Evolutionary conservation across 92 coral and sea anemone species (phyloP).

Genomic region (Galaxea fascicularis): DNA sequence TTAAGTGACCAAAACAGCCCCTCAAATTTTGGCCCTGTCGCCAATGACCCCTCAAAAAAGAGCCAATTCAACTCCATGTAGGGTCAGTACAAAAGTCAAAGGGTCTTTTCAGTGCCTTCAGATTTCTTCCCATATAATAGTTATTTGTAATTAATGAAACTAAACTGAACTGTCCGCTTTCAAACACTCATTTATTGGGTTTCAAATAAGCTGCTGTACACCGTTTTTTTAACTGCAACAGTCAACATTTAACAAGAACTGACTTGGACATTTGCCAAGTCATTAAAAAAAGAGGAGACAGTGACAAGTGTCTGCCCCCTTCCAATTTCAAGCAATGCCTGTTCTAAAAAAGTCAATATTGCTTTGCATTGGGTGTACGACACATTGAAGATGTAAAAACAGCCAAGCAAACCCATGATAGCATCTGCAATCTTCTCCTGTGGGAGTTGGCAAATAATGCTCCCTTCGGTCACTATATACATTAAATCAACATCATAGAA

Average conservation of each 20-base stretch:
- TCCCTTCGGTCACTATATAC: slow-evolving; percentile 46
- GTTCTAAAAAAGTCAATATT: slow-evolving; percentile 45
- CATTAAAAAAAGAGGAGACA: slow-evolving; percentile 32
- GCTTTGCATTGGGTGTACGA: slow-evolving; percentile 35
- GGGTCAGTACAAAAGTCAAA: not conserved
- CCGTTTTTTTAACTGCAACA: no score
- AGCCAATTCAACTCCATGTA: slow-evolving; percentile 37
- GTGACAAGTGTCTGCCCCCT: slow-evolving; percentile 57
- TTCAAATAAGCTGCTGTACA: not conserved
- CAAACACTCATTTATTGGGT: not conserved
- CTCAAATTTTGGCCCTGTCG: slow-evolving; percentile 48
- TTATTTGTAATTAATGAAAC: not conserved
- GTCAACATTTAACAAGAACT: no score
- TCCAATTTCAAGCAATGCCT: slow-evolving; percentile 55
- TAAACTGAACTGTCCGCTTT: not conserved
- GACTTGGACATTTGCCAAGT: no score
- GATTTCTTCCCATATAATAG: not conserved
- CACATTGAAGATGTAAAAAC: slow-evolving; percentile 39
- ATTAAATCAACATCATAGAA: slow-evolving; percentile 28
- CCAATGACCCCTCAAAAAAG: slow-evolving; percentile 39
- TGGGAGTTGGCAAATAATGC: slow-evolving; percentile 46
- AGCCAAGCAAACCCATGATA: slow-evolving; percentile 34
- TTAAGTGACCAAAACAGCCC: slow-evolving; percentile 56
- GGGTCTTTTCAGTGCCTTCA: not conserved
- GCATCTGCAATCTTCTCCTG: slow-evolving; percentile 36